A percentile compares a stretch with the other conserved stretches of the same genome.
phyloP scores from a whole-genome alignment of 2,113 vertebrate genomes.

The Bungarus multicinctus region DNA sequence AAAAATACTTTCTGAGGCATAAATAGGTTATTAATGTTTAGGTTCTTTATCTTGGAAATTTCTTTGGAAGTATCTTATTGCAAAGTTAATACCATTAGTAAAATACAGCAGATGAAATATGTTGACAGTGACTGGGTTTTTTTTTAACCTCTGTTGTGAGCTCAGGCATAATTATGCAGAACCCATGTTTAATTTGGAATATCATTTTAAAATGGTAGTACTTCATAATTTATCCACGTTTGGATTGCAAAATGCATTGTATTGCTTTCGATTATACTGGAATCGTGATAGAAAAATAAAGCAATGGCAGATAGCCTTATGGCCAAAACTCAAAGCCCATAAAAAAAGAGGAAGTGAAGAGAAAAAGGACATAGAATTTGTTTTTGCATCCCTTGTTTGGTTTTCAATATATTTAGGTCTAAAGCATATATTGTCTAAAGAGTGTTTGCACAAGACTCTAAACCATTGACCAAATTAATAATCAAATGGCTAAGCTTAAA shows the following conservation, averaged over 20 bases:
- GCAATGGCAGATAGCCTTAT: conserved; percentile 75
- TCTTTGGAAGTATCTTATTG: conserved; percentile 76
- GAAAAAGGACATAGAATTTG: conserved; percentile 38
- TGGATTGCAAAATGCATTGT: conserved; percentile 75
- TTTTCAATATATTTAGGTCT: conserved; percentile 33
- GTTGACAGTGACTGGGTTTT: conserved; percentile 59
- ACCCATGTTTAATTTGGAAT: conserved; percentile 70
- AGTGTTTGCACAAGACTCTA: neutral
- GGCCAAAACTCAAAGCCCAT: conserved; percentile 69
- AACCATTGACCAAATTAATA: neutral
- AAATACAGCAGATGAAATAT: conserved; percentile 66
- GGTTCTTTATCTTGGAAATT: conserved; percentile 72
- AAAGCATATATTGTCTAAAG: neutral
- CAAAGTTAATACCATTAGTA: conserved; percentile 76
- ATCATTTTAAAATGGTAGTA: conserved; percentile 74
- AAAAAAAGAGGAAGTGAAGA: conserved; percentile 48
- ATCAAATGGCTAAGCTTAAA: neutral
- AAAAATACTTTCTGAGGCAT: conserved; percentile 74
- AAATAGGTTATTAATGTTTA: conserved; percentile 79
- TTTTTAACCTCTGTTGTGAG: conserved; percentile 65
- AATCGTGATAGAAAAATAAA: conserved; percentile 70
- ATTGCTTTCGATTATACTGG: conserved; percentile 78
- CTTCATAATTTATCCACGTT: conserved; percentile 80
- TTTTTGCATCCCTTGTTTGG: conserved; percentile 55
- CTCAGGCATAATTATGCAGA: conserved; percentile 63